Conservation (phyloP, 2,113 vertebrate genomes). For the Caretta caretta region DNA sequence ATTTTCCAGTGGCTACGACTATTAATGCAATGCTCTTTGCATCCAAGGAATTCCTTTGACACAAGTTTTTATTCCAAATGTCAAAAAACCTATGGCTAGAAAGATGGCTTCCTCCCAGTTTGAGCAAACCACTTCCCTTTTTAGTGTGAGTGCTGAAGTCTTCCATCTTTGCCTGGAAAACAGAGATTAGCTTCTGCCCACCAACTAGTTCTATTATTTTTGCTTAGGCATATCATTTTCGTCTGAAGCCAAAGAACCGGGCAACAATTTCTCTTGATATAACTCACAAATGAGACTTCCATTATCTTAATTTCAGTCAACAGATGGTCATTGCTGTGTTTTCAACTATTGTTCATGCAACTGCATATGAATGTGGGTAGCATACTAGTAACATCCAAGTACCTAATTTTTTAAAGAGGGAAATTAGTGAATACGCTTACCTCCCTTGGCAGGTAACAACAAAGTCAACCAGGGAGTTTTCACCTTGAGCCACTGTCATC, state of each 20-base stretch:
- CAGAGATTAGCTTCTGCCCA: neutral
- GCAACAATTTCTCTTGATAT: constrained; percentile 6
- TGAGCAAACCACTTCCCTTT: constrained; percentile 33
- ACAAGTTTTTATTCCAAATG: neutral
- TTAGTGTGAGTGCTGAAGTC: constrained; percentile 36
- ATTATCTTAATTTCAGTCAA: constrained; percentile 30
- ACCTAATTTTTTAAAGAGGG: constrained; percentile 22
- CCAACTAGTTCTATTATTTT: constrained; percentile 28
- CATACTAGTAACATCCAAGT: neutral
- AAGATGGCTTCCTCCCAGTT: constrained; percentile 18
- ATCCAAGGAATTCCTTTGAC: neutral
- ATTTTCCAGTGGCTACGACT: neutral
- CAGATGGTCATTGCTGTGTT: constrained; percentile 5
- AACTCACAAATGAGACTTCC: constrained; percentile 32
- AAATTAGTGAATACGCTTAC: constrained; percentile 77
- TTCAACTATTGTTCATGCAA: neutral
- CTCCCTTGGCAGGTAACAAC: constrained; percentile 90
- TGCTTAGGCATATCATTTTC: neutral
- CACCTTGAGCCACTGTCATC: constrained; percentile 73
- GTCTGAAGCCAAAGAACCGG: constrained; percentile 28
- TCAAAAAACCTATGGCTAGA: constrained; percentile 16
- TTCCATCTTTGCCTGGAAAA: constrained; percentile 1
- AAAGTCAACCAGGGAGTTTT: constrained; percentile 87
- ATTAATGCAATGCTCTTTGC: constrained; percentile 1
- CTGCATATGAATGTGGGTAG: neutral